These are phyloP conservation scores for Beris morrisii DNA, from an alignment of 2,888 invertebrate species.

Conservation along the genomic window DNA sequence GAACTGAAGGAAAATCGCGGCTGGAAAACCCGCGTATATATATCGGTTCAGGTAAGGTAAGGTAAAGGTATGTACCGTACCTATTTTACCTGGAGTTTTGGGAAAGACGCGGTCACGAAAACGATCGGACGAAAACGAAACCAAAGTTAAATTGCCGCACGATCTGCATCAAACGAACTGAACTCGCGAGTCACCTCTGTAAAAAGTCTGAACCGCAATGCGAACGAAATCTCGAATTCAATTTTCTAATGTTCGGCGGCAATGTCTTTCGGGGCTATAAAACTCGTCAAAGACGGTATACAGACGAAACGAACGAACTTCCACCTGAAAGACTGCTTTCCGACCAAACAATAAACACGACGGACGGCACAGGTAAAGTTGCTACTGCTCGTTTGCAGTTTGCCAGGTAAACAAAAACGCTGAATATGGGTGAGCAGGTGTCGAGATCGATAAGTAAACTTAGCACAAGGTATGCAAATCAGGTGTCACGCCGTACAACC, in stretches of 20 bases:
- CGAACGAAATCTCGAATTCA: background rate
- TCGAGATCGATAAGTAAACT: background rate
- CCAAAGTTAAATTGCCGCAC: too few relatives aligned
- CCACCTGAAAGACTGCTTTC: background rate
- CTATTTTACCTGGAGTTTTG: too few relatives aligned
- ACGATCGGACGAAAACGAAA: too few relatives aligned
- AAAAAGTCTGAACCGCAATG: background rate
- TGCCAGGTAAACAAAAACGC: conserved; percentile 16
- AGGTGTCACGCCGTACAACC: background rate
- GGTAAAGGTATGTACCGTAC: too few relatives aligned
- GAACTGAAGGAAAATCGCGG: too few relatives aligned
- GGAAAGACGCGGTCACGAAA: too few relatives aligned
- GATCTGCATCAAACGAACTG: too few relatives aligned
- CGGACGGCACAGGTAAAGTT: conserved; percentile 13
- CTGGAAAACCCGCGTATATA: too few relatives aligned
- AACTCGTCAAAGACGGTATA: background rate
- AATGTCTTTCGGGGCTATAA: background rate
- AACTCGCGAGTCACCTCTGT: background rate
- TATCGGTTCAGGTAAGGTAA: too few relatives aligned
- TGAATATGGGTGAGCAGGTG: conserved; percentile 9
- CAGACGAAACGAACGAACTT: background rate
- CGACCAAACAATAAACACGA: background rate
- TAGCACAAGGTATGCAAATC: conserved; percentile 1
- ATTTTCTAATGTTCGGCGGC: background rate
- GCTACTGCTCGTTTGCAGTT: conserved; percentile 5